phyloP scores from a whole-genome alignment of 2,113 vertebrate genomes.

The Phaethornis superciliosus region DNA sequence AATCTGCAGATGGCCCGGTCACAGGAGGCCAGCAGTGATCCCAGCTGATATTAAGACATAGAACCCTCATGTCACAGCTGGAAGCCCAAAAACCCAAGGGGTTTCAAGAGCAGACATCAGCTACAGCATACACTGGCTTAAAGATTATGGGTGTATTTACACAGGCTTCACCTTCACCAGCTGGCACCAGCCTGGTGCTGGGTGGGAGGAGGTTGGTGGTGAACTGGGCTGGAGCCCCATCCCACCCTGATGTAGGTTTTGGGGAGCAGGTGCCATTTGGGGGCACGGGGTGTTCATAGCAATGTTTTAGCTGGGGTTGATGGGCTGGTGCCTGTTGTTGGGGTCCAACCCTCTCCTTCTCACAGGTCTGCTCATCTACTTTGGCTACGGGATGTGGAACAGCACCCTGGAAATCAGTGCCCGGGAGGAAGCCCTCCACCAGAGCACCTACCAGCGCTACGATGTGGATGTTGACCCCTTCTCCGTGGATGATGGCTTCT shows the following conservation, averaged over 20 bases:
- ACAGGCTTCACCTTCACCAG: neutral
- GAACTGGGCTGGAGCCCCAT: neutral
- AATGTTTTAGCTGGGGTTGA: rapidly evolving
- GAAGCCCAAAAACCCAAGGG: neutral
- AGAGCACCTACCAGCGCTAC: slow-evolving; percentile 94
- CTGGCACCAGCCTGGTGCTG: rapidly evolving
- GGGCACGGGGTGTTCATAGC: neutral
- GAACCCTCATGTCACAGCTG: neutral
- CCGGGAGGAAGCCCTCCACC: slow-evolving; percentile 87
- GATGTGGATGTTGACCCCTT: slow-evolving; percentile 90
- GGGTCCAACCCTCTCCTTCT: neutral
- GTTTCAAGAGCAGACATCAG: neutral
- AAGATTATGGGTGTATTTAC: neutral
- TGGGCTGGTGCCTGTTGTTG: rapidly evolving
- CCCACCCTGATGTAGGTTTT: neutral
- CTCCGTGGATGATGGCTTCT: slow-evolving; percentile 77
- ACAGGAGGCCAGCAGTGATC: neutral
- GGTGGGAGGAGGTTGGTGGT: neutral
- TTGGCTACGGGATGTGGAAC: slow-evolving; percentile 95
- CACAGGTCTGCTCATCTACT: slow-evolving; percentile 93
- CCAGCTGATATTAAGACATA: neutral
- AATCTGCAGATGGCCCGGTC: neutral
- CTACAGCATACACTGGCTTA: neutral
- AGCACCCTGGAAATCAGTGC: slow-evolving; percentile 92
- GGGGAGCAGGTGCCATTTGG: neutral